A percentile compares a stretch with the other conserved stretches of the same genome.
Evolutionary conservation across 1,140 invertebrate species (phyloP).

Genomic region (Micrasema longulum): DNA sequence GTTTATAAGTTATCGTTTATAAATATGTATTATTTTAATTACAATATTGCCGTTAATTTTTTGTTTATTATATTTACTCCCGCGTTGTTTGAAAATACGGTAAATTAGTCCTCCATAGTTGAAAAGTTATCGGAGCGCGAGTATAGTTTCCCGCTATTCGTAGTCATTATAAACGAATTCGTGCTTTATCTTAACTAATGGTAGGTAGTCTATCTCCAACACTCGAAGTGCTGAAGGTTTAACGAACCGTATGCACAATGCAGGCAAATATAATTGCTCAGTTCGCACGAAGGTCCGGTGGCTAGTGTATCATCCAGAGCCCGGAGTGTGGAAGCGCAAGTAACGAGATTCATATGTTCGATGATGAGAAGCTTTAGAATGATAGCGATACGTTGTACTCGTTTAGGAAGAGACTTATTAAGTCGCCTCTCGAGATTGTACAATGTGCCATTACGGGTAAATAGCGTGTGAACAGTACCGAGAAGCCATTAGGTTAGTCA

Average conservation of each 20-base stretch:
- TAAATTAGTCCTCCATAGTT: too few relatives aligned
- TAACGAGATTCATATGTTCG: constrained; percentile 3
- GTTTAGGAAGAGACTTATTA: not conserved
- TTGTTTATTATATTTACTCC: not conserved
- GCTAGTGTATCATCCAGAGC: constrained; percentile 8
- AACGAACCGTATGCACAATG: constrained; percentile 29
- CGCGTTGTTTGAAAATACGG: too few relatives aligned
- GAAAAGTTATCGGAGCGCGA: constrained; percentile 8
- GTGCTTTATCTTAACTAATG: constrained; percentile 8
- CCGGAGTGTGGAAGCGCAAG: constrained; percentile 10
- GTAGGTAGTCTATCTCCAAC: constrained; percentile 7
- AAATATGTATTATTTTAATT: too few relatives aligned
- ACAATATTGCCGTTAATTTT: too few relatives aligned
- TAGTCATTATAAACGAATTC: constrained; percentile 10
- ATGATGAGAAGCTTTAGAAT: too few relatives aligned
- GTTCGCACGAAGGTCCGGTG: constrained; percentile 37
- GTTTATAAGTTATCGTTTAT: too few relatives aligned
- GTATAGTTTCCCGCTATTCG: not conserved
- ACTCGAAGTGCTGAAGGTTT: constrained; percentile 22
- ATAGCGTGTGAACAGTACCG: not conserved
- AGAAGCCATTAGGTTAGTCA: not conserved
- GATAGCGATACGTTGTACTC: not conserved
- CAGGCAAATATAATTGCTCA: constrained; percentile 28
- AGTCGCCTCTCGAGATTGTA: not conserved
- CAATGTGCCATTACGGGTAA: constrained; percentile 10